phyloP scores from a whole-genome alignment of 2,113 vertebrate genomes.

The Mesocricetus auratus region DNA sequence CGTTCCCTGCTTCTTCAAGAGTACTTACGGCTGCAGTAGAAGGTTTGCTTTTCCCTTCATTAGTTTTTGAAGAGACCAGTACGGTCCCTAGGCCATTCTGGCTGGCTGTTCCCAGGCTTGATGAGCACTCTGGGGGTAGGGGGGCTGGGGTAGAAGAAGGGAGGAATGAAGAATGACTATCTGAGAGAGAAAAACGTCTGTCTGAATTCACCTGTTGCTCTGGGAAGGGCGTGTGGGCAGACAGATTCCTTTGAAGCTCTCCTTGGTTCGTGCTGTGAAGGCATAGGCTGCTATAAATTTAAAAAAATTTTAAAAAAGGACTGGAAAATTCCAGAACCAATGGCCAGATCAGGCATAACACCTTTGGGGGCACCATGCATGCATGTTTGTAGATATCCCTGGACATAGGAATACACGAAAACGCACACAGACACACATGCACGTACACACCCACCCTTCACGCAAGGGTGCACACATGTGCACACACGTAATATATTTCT shows the following conservation, averaged over 20 bases:
- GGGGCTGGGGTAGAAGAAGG: not conserved
- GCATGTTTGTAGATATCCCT: no score
- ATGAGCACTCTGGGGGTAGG: not conserved
- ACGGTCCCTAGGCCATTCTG: no score
- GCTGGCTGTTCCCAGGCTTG: no score
- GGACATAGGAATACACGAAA: not conserved
- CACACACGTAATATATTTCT: no score
- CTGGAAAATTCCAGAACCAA: not conserved
- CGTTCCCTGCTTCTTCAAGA: not conserved
- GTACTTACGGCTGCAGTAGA: accelerated
- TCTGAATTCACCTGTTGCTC: no score
- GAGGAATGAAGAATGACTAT: no score
- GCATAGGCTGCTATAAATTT: not conserved
- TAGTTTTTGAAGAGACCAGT: not conserved
- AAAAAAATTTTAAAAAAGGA: no score
- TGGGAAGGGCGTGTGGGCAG: not conserved
- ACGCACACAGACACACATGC: not conserved
- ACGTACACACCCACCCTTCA: not conserved
- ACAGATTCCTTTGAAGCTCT: not conserved
- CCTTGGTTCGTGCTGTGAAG: not conserved
- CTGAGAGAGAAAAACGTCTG: not conserved
- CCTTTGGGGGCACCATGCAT: not conserved
- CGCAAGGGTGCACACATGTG: no score
- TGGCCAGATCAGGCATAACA: not conserved
- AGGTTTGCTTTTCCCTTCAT: no score